Evolutionary conservation across 2,888 invertebrate genomes (phyloP), one percentile per base, ranked within the genome.

Genomic region (Beris chalybata): DNA sequence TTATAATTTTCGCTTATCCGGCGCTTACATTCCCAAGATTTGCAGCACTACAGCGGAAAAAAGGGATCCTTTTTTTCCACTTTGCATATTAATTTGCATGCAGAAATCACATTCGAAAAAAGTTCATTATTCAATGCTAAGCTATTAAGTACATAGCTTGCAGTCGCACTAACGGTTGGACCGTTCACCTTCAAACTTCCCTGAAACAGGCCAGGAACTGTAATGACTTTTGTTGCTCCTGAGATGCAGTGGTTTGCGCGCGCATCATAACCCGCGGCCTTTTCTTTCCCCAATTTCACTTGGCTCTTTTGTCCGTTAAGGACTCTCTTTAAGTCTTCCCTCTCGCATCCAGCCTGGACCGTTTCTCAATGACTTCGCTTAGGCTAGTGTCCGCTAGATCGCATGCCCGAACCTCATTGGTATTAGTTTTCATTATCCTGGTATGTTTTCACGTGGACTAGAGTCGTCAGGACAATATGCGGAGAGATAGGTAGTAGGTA

Each of bases 221-320:
- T 38, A 9, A 45, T n/a, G 31, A 59, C 45, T 31, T 48, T 43
- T 13, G n/a, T 30, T 45, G 47, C 48, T 43, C 47, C 43, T 52
- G 22, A 61, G 61, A 61, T 61, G 61, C 61, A 61, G 61, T 61
- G 29, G 52, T n/a, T 61, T 61, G 61, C 61, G 61, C 52, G 61
- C 61, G 61, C 61, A 61, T 11, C 11, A 45, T 29, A 22, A 38
- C 12, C 12, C 45, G 58, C 45, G n/a, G 13, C 5, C 9, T 11
- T 43, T 31, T 56, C 44, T 43, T 38, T 55, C 11, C 11, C 11
- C n/a, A 15, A 38, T n/a, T 22, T 7, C 43, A 12, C 13, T 44
- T 44, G 11, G 4, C 44, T 15, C 11, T 22, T 44, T 22, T 22
- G 2, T 30, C 29, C 5, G 9, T 7, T 9, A 22, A 38, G 38